Evolutionary conservation across 2,797 vertebrate species (phyloP), one percentile per base, ranked within the genome.

Genomic region (Microctenopoma stevenorrisi): DNA sequence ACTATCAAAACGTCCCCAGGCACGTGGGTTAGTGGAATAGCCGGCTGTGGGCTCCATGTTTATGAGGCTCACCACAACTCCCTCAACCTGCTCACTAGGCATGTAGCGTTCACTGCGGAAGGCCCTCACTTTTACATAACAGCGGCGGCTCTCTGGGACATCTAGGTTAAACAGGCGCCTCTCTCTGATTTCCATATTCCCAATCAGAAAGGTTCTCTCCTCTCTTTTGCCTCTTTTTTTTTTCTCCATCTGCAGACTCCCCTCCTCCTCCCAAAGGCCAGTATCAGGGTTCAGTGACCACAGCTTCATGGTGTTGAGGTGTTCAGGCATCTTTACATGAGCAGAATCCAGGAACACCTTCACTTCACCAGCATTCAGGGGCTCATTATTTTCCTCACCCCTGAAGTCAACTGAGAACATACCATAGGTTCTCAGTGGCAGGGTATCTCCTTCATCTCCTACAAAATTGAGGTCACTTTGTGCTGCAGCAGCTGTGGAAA

Each of bases 371-470:
- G 94, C 97, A 0, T 98, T 98, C 49, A 99, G 94, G 0, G 95
- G 84, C 76, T 98, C 96, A 0, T 91, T 94, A 46, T 91, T 94
- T 70, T 87, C 90, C 76, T 97, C 96, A 0, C 95, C 90, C 0
- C 92, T 95, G 81, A 99, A 99, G 81, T 99, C 98, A 76, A 99
- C 94, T 0, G 98, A 99, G 83, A 99, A 99, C 98, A 99, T 99
- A 59, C 98, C 98, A 0, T 99, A 99, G 0, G 98, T 99, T 78
- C 97, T 95, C 69, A 99, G 93, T 0, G 98, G 97, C 42, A 99
- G 86, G 16, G 95, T 92, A 0, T 99, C 97, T 1, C 98, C 98
- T 74, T 99, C 96, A 0, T 94, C 92, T 0, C 93, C 95, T 11
- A 99, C 87, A 70, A 97, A 99, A 78, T 96, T 99, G 49, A 99